These are phyloP conservation scores for Saccopteryx bilineata DNA, from an alignment of 2,113 vertebrate species.

Conservation along the genomic window DNA sequence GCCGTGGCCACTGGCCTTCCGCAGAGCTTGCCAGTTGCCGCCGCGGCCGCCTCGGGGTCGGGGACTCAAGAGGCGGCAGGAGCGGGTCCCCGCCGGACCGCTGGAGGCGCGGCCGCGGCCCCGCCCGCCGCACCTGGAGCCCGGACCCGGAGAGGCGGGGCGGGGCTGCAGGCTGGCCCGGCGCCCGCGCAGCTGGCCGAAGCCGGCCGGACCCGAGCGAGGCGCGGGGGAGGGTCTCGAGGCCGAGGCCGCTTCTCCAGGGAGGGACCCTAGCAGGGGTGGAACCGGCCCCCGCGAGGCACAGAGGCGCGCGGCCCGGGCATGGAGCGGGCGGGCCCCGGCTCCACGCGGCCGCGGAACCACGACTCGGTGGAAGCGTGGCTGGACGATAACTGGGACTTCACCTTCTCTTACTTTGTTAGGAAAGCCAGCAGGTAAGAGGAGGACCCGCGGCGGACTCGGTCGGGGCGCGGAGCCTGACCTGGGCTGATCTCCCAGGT, in stretches of 20 bases:
- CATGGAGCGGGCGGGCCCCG: conserved; percentile 58
- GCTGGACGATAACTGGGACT: conserved; percentile 96
- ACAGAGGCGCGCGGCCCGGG: not conserved
- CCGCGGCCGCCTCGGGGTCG: not conserved
- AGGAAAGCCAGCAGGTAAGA: conserved; percentile 95
- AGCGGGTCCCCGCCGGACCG: not conserved
- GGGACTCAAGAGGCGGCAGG: not conserved
- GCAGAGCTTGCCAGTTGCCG: not conserved
- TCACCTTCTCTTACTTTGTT: conserved; percentile 95
- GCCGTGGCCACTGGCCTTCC: conserved; percentile 38
- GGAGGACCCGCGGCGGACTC: not conserved
- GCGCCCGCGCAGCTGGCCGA: fast-evolving
- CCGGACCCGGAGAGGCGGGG: not conserved
- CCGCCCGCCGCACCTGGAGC: conserved; percentile 70
- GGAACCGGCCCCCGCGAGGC: not conserved
- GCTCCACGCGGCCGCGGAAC: conserved; percentile 73
- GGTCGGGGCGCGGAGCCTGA: not conserved
- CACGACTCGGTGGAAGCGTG: conserved; percentile 94
- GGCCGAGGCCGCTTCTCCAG: not conserved
- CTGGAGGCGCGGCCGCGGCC: not conserved
- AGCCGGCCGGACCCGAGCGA: not conserved
- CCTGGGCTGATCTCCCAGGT: not conserved
- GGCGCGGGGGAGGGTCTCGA: conserved; percentile 57
- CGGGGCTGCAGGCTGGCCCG: not conserved
- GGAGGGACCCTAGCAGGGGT: conserved; percentile 43